Percentiles rank a stretch among this genome's conserved stretches.
phyloP scores from a whole-genome alignment of 2,888 invertebrate species.

The Dolichopus griseipennis region DNA sequence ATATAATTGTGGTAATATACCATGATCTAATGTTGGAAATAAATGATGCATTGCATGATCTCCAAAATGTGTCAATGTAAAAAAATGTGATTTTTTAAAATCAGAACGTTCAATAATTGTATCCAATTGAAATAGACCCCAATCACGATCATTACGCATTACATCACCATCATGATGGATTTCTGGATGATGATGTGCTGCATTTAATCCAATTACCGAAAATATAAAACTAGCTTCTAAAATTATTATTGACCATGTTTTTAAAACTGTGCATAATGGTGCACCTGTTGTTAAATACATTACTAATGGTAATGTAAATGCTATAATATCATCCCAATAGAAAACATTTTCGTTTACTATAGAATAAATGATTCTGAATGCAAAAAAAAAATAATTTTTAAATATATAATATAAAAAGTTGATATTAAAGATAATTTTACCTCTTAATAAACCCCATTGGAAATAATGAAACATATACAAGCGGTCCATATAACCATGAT shows the following conservation, averaged over 20 bases:
- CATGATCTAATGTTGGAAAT: slow-evolving; percentile 72
- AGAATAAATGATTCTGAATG: slow-evolving; percentile 32
- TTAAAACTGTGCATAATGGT: slow-evolving; percentile 28
- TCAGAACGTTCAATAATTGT: slow-evolving; percentile 63
- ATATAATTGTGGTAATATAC: slow-evolving; percentile 56
- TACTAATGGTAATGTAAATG: slow-evolving; percentile 41
- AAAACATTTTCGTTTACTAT: slow-evolving; percentile 32
- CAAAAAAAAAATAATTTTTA: slow-evolving; percentile 27
- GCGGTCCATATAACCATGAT: slow-evolving; percentile 47
- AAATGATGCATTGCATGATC: slow-evolving; percentile 72
- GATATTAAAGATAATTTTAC: slow-evolving; percentile 24
- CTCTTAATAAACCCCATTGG: slow-evolving; percentile 32
- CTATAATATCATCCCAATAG: slow-evolving; percentile 42
- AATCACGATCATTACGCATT: slow-evolving; percentile 50
- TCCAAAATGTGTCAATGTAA: slow-evolving; percentile 64
- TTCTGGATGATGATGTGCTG: slow-evolving; percentile 71
- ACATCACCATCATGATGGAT: slow-evolving; percentile 72
- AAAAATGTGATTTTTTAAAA: slow-evolving; percentile 55
- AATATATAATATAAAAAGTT: slow-evolving; percentile 24
- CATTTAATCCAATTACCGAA: slow-evolving; percentile 56
- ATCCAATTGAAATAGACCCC: slow-evolving; percentile 70
- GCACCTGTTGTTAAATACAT: slow-evolving; percentile 41
- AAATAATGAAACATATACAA: slow-evolving; percentile 33
- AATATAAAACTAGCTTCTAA: slow-evolving; percentile 53
- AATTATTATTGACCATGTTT: slow-evolving; percentile 49